Evolutionary conservation across 2,797 vertebrate genomes (phyloP), one percentile per base, ranked within the genome.

Genomic region (Betta splendens): DNA sequence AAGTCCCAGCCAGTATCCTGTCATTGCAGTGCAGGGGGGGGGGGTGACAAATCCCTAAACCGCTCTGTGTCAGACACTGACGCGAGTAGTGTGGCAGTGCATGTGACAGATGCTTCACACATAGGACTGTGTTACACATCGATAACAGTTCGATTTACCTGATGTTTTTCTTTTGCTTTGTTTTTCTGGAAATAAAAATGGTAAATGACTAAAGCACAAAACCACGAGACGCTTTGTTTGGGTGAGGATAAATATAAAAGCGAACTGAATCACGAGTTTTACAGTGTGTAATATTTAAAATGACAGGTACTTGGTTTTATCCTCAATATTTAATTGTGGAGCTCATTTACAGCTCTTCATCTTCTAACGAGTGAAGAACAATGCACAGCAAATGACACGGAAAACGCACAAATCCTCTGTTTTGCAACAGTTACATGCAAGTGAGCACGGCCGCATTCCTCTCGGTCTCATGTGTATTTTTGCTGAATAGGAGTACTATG

Each of bases 401-500:
- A 56, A 69, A 46, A 66, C 29, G 53, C 53, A 28, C 16, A 31
- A 72, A 66, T 62, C 60, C 31, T 59, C 39, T n/a, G 23, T 57
- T 67, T 63, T n/a, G 35, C 35, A 48, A 35, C 44, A 51, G 53
- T 61, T 53, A 37, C 46, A 82, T 18, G 23, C 12, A 33, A 71
- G 53, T 71, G 75, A 60, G 21, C 64, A 61, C 80, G 79, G 83
- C 81, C 61, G 75, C 66, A 51, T 74, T 75, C 44, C 52, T 50
- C 61, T 68, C 72, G 68, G 72, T 73, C 69, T 73, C 60, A 64
- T 57, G 20, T 71, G 33, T 31, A 31, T 28, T 20, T 64, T 70
- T 68, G 49, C 67, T 86, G 83, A 89, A 89, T 89, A 75, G 87
- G 87, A 81, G 85, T 81, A 83, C 86, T 82, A 84, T 88, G 86